Base-by-base conservation (phyloP, 2,797 vertebrate genomes). In the Limnodromus scolopaceus region DNA sequence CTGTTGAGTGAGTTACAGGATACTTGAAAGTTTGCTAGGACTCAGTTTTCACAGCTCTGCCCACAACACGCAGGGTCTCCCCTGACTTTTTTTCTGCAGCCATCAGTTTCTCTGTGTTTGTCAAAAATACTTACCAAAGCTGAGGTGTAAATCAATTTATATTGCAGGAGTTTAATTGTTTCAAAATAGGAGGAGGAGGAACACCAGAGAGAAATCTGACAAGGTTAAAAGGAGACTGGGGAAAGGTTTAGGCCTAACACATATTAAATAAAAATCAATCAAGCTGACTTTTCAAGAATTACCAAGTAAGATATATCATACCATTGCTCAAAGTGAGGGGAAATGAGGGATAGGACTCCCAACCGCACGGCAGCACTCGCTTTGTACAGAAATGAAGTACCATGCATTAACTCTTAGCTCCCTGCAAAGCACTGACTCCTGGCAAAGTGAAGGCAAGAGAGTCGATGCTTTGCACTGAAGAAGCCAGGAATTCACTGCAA, bases 211-310 rank as follows among this genome's bases (percentile, higher is more conserved):
- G 55, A 92, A 92, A 85, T 68, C 63, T 77, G 78, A 91, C 82
- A 87, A 87, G 78, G 82, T 93, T 95, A 92, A 95, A 95, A 93
- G 48, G 48, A 92, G 84, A 87, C 60, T 58, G 10, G 46, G 54
- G 51, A 93, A 94, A 89, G 46, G 55, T 48, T 84, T 75, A 77
- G 55, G 53, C 17, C 87, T 74, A 91, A 85, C 64, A 58, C 23
- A 32, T 54, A 78, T 74, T 91, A 95, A 70, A 89, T 60, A 87
- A 83, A 94, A 95, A 91, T 91, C 89, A 95, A 91, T 83, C 94
- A 86, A 25, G 6, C 38, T 7, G 13, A 83, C 53, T 65, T 84
- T 32, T 57, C 51, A 82, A 84, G 87, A 92, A 89, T 87, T 92
- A 85, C 55, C 9, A 77, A 61, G 34, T 77, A 92, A 92, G 54